These are phyloP conservation scores for Aulostomus chinensis DNA, from an alignment of 2,797 vertebrate species.

Conservation along the genomic window DNA sequence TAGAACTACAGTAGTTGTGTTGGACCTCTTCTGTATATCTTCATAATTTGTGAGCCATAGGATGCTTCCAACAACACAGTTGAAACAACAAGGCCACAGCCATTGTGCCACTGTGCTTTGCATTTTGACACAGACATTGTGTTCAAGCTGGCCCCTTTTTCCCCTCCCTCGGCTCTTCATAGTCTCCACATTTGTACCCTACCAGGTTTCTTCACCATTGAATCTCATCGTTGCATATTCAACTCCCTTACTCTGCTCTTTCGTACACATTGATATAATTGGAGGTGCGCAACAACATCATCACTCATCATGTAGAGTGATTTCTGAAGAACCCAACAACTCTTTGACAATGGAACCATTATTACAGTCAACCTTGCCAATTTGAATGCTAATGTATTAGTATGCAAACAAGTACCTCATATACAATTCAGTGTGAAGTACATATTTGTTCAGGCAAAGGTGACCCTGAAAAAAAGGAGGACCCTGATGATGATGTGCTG, in stretches of 20 bases:
- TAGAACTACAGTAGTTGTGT: too few relatives aligned
- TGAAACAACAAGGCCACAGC: slow-evolving; percentile 45
- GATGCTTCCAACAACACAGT: background rate
- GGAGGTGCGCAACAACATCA: slow-evolving; percentile 30
- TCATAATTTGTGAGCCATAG: too few relatives aligned
- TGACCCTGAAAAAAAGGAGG: slow-evolving; percentile 20
- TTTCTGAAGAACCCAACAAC: slow-evolving; percentile 41
- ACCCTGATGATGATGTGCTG: slow-evolving; percentile 40
- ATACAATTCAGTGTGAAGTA: slow-evolving; percentile 32
- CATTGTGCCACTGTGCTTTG: slow-evolving; percentile 34
- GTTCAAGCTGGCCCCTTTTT: slow-evolving; percentile 12
- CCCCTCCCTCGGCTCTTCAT: slow-evolving; percentile 5
- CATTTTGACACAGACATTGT: slow-evolving; percentile 36
- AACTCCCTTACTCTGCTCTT: background rate
- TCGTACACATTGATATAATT: slow-evolving; percentile 5
- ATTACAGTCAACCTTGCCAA: slow-evolving; percentile 15
- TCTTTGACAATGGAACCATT: slow-evolving; percentile 20
- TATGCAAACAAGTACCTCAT: slow-evolving; percentile 36
- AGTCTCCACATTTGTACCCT: slow-evolving; percentile 23
- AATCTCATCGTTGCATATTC: slow-evolving; percentile 12
- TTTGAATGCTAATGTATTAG: slow-evolving; percentile 42
- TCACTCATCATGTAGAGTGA: slow-evolving; percentile 31
- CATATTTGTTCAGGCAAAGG: slow-evolving; percentile 42
- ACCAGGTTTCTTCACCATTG: slow-evolving; percentile 14
- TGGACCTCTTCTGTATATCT: too few relatives aligned